Evolutionary conservation across 2,797 vertebrate genomes (phyloP).

Genomic region (Leucoraja ocellata): DNA sequence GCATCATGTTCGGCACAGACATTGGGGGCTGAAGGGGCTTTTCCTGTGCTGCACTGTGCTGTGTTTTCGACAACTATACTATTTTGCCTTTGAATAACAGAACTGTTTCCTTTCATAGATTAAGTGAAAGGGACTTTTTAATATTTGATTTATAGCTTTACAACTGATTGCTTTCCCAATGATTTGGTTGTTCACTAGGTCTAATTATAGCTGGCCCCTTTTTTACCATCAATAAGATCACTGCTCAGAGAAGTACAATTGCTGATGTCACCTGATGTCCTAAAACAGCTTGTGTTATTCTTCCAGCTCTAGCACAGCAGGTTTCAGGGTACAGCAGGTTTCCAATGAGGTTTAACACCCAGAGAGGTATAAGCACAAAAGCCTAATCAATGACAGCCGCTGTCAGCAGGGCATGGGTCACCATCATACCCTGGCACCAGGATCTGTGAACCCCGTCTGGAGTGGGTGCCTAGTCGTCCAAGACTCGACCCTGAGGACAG

Average conservation of each 20-base stretch:
- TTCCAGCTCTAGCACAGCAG: no score
- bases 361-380: not conserved
- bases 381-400: not conserved
- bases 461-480: no score
- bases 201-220: not conserved
- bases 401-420: no score
- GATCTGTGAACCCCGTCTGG: no score
- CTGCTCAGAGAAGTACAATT: not conserved
- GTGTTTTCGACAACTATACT: not conserved
- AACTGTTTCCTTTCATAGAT: not conserved
- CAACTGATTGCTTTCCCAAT: not conserved
- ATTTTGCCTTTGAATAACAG: not conserved
- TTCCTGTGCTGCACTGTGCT: no score
- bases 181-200: not conserved
- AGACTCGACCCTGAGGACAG: no score
- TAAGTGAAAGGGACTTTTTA: not conserved
- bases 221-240: no score
- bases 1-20: no score
- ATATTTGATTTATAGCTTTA: not conserved
- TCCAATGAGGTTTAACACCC: not conserved
- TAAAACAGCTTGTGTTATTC: not conserved
- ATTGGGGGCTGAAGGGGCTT: no score
- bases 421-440: no score
- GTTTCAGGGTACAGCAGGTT: not conserved
- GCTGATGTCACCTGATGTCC: not conserved